phyloP scores from a whole-genome alignment of 2,888 invertebrate species.

The Heliconius ethilla region DNA sequence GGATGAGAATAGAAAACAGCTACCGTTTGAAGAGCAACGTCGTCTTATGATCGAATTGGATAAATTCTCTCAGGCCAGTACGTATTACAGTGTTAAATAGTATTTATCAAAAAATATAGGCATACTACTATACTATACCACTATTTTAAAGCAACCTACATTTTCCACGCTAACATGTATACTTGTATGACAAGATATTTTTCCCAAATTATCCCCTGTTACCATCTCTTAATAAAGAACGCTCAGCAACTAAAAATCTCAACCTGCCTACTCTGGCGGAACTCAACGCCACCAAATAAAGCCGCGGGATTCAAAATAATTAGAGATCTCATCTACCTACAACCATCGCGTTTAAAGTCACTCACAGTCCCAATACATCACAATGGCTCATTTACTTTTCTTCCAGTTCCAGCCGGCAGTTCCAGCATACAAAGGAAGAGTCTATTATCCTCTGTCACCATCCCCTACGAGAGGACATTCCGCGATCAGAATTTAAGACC shows the following conservation, averaged over 20 bases:
- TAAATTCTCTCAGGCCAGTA: constrained; percentile 84
- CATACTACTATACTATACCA: no score
- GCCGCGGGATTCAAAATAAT: not conserved
- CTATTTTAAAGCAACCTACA: no score
- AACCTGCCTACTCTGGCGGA: no score
- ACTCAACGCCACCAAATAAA: no score
- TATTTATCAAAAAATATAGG: not conserved
- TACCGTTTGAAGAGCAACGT: constrained; percentile 83
- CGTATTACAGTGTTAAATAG: constrained; percentile 55
- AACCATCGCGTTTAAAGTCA: not conserved
- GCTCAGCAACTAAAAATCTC: no score
- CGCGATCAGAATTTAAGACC: constrained; percentile 85
- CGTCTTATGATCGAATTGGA: constrained; percentile 87
- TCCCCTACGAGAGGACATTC: constrained; percentile 92
- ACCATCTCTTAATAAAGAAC: not conserved
- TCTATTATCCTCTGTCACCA: constrained; percentile 89
- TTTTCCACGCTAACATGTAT: not conserved
- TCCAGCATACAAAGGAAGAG: constrained; percentile 86
- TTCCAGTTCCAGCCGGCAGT: constrained; percentile 84
- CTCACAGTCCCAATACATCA: not conserved
- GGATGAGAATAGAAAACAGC: constrained; percentile 84
- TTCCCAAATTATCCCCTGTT: not conserved
- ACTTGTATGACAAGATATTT: not conserved
- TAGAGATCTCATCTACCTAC: not conserved
- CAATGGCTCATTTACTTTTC: not conserved